A percentile compares a stretch with the other conserved stretches of the same genome.
These are phyloP conservation scores for Arvicola amphibius DNA, from an alignment of 2,797 vertebrate species.

Conservation along the genomic window DNA sequence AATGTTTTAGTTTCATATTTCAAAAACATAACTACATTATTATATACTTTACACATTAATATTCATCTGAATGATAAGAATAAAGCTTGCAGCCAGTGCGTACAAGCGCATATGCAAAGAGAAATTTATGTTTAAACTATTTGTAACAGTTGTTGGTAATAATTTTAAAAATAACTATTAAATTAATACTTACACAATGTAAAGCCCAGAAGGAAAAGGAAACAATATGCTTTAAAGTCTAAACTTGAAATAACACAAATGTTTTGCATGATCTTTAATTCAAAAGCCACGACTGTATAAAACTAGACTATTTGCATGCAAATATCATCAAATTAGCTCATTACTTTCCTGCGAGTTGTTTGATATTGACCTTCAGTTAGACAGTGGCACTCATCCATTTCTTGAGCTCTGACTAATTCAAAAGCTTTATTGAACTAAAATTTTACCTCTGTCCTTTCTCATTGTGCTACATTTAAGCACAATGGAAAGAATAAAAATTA, in stretches of 20 bases:
- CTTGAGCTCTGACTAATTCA: neutral
- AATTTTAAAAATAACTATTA: neutral
- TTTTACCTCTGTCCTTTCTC: neutral
- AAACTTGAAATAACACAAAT: constrained; percentile 33
- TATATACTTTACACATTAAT: neutral
- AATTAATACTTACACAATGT: neutral
- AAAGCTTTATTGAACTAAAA: constrained; percentile 25
- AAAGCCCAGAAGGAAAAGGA: neutral
- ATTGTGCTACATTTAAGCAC: neutral
- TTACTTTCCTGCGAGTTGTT: constrained; percentile 27
- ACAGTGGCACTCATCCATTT: constrained; percentile 23
- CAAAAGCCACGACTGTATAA: neutral
- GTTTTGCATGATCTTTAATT: neutral
- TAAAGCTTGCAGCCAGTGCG: neutral
- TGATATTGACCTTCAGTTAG: constrained; percentile 43
- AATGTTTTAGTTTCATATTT: neutral
- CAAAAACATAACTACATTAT: neutral
- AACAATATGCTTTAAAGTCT: constrained; percentile 30
- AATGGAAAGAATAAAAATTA: constrained; percentile 32
- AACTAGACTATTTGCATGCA: neutral
- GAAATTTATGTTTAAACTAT: neutral
- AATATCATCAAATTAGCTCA: neutral
- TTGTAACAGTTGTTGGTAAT: neutral
- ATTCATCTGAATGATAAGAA: neutral
- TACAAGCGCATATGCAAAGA: neutral